Evolutionary conservation across 1,140 invertebrate species (phyloP).

Genomic region (Xylocopa sonorina): DNA sequence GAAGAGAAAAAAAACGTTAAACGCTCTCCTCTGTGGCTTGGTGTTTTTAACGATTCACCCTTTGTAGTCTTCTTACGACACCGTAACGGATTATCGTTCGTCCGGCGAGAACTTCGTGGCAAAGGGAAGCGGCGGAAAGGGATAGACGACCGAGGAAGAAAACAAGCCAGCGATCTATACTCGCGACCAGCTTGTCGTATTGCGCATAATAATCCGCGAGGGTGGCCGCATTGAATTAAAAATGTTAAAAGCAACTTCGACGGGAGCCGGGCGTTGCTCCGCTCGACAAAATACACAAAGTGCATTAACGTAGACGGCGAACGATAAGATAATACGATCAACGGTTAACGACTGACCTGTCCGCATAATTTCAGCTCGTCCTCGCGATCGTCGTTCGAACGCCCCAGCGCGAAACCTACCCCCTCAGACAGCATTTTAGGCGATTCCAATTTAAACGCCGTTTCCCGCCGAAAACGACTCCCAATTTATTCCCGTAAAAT

Average conservation of each 20-base stretch:
- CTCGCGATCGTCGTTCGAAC: background rate
- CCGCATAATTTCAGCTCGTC: conserved; percentile 14
- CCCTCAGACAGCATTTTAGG: too few species aligned
- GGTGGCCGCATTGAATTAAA: conserved; percentile 44
- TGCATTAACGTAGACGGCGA: conserved; percentile 9
- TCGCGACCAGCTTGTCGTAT: conserved; percentile 30
- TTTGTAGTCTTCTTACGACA: conserved; percentile 42
- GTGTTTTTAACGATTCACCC: conserved; percentile 45
- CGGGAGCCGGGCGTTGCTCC: background rate
- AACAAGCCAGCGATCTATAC: conserved; percentile 8
- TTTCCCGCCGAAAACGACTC: background rate
- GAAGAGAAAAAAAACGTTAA: conserved; percentile 1
- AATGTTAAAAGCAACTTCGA: conserved; percentile 13
- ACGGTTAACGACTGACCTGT: conserved; percentile 26
- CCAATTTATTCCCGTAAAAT: background rate
- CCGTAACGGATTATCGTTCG: conserved; percentile 33
- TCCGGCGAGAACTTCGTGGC: conserved; percentile 29
- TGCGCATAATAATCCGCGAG: conserved; percentile 46
- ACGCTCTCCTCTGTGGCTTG: background rate
- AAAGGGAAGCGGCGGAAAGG: conserved; percentile 5
- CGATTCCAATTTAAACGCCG: background rate
- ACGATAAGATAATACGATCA: conserved; percentile 39
- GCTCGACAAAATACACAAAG: conserved; percentile 23
- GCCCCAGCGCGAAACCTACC: background rate
- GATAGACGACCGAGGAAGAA: background rate